A percentile compares a stretch with the other conserved stretches of the same genome.
Evolutionary conservation across 2,888 invertebrate species (phyloP).

Genomic region (Nomada fabriciana): DNA sequence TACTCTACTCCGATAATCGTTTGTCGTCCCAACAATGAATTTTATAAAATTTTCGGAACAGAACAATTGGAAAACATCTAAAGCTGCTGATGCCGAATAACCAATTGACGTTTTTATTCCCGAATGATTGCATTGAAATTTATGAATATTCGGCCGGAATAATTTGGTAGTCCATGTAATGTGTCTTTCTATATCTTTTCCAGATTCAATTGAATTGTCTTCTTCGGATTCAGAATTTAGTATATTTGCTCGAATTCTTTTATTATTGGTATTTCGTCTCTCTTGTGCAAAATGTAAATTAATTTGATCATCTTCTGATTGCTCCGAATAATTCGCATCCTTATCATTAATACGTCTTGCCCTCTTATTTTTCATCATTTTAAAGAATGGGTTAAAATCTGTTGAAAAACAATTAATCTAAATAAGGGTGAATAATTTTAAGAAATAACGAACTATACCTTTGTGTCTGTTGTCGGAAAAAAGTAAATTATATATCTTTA

Average conservation of each 20-base stretch:
- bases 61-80: not conserved
- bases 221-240: not conserved
- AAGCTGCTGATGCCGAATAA: slow-evolving; percentile 7
- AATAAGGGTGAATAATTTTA: not conserved
- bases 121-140: not conserved
- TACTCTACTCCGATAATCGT: not conserved
- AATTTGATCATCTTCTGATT: not conserved
- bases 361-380: slow-evolving; percentile 11
- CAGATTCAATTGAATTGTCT: not conserved
- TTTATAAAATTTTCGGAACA: not conserved
- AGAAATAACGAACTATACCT: slow-evolving; percentile 18
- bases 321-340: not conserved
- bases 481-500: slow-evolving; percentile 31
- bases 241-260: not conserved
- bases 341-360: not conserved
- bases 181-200: not conserved
- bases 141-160: slow-evolving; percentile 2
- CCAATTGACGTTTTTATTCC: slow-evolving; percentile 5
- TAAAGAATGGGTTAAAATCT: slow-evolving; percentile 22
- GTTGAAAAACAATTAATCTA: slow-evolving; percentile 21
- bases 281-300: slow-evolving; percentile 9
- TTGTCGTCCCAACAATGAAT: slow-evolving; percentile 12
- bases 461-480: slow-evolving; percentile 23
- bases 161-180: slow-evolving; percentile 4
- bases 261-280: not conserved